phyloP scores from a whole-genome alignment of 2,113 vertebrate species.

The Burhinus oedicnemus region DNA sequence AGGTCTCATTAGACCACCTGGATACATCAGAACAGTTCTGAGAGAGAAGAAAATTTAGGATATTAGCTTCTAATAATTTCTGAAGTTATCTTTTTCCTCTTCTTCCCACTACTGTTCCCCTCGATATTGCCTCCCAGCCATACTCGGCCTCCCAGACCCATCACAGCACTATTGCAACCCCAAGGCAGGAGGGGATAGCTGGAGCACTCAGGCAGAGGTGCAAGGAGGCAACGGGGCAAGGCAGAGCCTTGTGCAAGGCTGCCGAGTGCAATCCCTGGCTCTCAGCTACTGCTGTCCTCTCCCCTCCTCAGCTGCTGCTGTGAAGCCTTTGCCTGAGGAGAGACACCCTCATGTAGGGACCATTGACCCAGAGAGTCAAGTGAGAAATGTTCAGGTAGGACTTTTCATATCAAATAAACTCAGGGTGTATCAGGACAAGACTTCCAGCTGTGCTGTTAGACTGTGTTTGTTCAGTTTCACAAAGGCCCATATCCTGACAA shows the following conservation, averaged over 20 bases:
- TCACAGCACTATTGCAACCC: neutral
- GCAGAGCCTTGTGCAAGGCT: neutral
- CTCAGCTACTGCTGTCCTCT: neutral
- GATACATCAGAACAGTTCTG: neutral
- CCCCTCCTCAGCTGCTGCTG: neutral
- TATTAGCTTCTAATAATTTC: neutral
- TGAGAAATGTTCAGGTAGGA: neutral
- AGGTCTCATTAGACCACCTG: neutral
- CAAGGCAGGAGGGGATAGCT: neutral
- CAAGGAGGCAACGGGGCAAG: neutral
- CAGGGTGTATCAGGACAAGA: neutral
- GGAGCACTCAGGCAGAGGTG: neutral
- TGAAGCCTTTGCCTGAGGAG: neutral
- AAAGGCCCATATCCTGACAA: neutral
- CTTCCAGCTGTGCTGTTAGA: neutral
- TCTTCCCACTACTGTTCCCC: neutral
- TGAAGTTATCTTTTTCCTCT: neutral
- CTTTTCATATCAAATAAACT: neutral
- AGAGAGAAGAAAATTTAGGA: neutral
- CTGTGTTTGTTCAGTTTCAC: neutral
- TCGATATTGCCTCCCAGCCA: neutral
- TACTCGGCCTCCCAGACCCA: rapidly evolving
- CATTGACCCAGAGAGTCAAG: neutral
- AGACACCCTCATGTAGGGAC: neutral
- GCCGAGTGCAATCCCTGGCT: neutral